phyloP scores from a whole-genome alignment of 2,113 vertebrate genomes.

The Orientallactaga bullata region DNA sequence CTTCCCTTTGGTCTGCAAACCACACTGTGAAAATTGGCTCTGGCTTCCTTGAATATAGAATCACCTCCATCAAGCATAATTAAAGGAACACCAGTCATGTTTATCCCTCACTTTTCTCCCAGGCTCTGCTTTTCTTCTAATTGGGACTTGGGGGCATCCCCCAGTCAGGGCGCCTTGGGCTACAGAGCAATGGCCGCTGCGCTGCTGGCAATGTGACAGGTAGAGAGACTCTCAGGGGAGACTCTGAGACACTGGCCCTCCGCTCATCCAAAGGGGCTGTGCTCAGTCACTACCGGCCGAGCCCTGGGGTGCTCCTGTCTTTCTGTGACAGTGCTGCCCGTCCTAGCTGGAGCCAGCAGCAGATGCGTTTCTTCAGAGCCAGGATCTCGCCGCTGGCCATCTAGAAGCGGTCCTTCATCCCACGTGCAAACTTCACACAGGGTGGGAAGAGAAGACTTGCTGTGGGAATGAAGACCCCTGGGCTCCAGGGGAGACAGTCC shows the following conservation, averaged over 20 bases:
- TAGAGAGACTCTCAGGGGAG: constrained; percentile 52
- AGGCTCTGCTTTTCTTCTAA: constrained; percentile 78
- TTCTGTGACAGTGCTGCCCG: background rate
- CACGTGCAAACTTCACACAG: background rate
- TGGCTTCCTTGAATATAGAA: constrained; percentile 59
- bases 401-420: background rate
- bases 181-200: constrained; percentile 66
- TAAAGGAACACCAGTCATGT: constrained; percentile 66
- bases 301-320: background rate
- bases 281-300: background rate
- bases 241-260: background rate
- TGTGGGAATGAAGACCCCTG: constrained; percentile 2
- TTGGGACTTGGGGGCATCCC: constrained; percentile 65
- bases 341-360: fast-evolving
- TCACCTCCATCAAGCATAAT: constrained; percentile 78
- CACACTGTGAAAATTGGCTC: constrained; percentile 73
- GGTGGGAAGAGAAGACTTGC: background rate
- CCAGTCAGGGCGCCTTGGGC: constrained; percentile 58
- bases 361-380: fast-evolving
- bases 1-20: constrained; percentile 70
- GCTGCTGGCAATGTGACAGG: constrained; percentile 65
- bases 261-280: constrained; percentile 54
- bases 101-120: constrained; percentile 81
- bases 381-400: fast-evolving
- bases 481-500: constrained; percentile 33